Evolutionary conservation across 2,797 vertebrate genomes (phyloP).

Genomic region (Coracias cyanogaster): DNA sequence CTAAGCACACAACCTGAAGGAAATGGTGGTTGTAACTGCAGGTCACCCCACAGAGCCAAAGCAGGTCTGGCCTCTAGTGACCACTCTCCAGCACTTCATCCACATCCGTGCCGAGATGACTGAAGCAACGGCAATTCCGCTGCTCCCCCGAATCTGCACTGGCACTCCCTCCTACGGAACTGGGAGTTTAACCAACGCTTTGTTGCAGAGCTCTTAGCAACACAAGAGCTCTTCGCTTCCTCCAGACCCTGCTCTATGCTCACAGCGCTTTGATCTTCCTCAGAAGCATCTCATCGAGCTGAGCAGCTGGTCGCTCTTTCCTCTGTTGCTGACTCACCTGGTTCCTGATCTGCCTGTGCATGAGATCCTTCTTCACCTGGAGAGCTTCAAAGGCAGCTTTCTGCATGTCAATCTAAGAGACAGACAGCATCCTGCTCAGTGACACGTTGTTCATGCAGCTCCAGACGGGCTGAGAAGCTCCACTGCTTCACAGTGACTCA

Average conservation of each 20-base stretch:
- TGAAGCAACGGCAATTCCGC: not conserved
- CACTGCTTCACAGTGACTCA: not conserved
- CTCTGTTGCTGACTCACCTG: conserved; percentile 83
- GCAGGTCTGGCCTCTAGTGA: not conserved
- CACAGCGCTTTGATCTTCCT: not conserved
- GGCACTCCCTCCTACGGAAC: not conserved
- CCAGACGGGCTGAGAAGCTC: not conserved
- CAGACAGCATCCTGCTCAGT: not conserved
- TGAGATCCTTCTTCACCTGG: conserved; percentile 92
- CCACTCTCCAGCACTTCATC: not conserved
- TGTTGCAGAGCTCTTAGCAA: not conserved
- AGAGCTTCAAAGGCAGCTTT: conserved; percentile 94
- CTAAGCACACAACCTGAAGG: not conserved
- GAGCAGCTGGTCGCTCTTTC: not conserved
- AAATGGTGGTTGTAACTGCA: not conserved
- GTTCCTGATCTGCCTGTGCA: conserved; percentile 90
- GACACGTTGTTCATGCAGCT: not conserved
- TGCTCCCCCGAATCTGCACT: not conserved
- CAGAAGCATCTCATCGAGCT: not conserved
- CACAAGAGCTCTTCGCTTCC: not conserved
- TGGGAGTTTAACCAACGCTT: not conserved
- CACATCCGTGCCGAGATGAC: not conserved
- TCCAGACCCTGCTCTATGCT: not conserved
- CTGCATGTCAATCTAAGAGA: conserved; percentile 90
- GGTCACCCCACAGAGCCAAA: not conserved